phyloP scores from a whole-genome alignment of 2,113 vertebrate species.

The Austrofundulus limnaeus region DNA sequence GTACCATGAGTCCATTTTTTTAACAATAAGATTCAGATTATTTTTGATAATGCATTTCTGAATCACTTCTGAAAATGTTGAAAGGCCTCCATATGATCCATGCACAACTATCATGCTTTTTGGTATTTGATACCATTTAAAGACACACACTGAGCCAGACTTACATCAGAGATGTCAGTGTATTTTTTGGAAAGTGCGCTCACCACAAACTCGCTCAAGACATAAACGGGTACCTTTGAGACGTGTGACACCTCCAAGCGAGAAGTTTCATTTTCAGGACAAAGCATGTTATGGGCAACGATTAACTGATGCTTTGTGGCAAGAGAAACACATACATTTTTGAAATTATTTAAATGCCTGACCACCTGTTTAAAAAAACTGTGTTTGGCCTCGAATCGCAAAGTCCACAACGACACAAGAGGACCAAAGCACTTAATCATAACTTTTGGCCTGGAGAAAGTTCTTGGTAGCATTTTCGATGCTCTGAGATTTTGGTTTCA shows the following conservation, averaged over 20 bases:
- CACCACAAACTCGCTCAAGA: too few species aligned
- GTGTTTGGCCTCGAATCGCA: slow-evolving; percentile 14
- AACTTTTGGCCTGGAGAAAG: slow-evolving; percentile 8
- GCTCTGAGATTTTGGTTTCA: slow-evolving; percentile 22
- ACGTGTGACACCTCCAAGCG: not conserved
- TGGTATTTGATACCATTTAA: slow-evolving; percentile 7
- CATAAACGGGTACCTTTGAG: not conserved
- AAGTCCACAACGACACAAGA: slow-evolving; percentile 7
- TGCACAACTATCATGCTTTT: too few species aligned
- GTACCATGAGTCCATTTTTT: too few species aligned
- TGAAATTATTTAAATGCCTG: not conserved
- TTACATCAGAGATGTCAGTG: slow-evolving; percentile 11
- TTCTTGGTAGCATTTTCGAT: slow-evolving; percentile 21
- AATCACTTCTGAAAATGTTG: too few species aligned
- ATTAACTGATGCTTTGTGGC: slow-evolving; percentile 22
- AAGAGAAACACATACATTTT: slow-evolving; percentile 13
- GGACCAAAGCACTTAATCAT: slow-evolving; percentile 18
- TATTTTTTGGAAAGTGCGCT: slow-evolving; percentile 6
- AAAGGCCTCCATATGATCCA: too few species aligned
- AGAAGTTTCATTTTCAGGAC: too few species aligned
- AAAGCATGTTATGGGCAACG: too few species aligned
- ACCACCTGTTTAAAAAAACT: too few species aligned
- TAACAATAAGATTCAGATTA: too few species aligned
- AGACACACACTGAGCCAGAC: not conserved
- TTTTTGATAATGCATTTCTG: too few species aligned